These are phyloP conservation scores for Stegophylla sp. DNA, from an alignment of 2,888 invertebrate genomes.

Conservation along the genomic window DNA sequence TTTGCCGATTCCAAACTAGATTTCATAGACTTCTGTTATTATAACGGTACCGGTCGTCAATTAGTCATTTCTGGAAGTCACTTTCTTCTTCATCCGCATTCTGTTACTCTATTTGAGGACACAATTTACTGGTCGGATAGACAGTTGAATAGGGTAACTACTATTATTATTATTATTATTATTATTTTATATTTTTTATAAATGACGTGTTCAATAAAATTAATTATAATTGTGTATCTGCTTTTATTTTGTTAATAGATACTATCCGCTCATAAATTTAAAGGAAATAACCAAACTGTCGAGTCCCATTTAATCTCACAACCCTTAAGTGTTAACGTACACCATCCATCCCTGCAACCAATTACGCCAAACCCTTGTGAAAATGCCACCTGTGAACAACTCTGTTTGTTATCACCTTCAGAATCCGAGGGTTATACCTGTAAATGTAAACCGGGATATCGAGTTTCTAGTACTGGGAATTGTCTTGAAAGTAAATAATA, in stretches of 20 bases:
- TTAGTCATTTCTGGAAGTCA: slow-evolving; percentile 81
- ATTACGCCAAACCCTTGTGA: slow-evolving; percentile 79
- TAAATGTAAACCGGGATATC: slow-evolving; percentile 88
- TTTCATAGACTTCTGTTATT: slow-evolving; percentile 86
- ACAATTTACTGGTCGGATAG: slow-evolving; percentile 96
- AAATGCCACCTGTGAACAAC: slow-evolving; percentile 79
- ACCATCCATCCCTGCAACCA: slow-evolving; percentile 93
- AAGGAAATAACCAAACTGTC: slow-evolving; percentile 89
- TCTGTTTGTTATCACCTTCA: slow-evolving; percentile 88
- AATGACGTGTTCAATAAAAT: not conserved
- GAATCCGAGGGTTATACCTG: slow-evolving; percentile 78
- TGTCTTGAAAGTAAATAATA: slow-evolving; percentile 66
- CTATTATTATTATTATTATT: too few species aligned
- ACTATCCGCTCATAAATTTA: slow-evolving; percentile 88
- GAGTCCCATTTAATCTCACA: slow-evolving; percentile 93
- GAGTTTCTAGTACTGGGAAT: slow-evolving; percentile 71
- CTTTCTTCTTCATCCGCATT: slow-evolving; percentile 90
- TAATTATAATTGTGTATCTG: not conserved
- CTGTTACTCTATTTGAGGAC: slow-evolving; percentile 96
- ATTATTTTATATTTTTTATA: too few species aligned
- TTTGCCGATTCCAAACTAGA: slow-evolving; percentile 97
- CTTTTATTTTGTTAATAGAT: slow-evolving; percentile 61
- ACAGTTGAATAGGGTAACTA: slow-evolving; percentile 84
- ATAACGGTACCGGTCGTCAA: slow-evolving; percentile 80
- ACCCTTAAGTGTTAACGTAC: slow-evolving; percentile 92